Percentiles rank a stretch among this genome's conserved stretches.
Evolutionary conservation across 2,888 invertebrate species (phyloP).

Genomic region (Parnassius orleans): DNA sequence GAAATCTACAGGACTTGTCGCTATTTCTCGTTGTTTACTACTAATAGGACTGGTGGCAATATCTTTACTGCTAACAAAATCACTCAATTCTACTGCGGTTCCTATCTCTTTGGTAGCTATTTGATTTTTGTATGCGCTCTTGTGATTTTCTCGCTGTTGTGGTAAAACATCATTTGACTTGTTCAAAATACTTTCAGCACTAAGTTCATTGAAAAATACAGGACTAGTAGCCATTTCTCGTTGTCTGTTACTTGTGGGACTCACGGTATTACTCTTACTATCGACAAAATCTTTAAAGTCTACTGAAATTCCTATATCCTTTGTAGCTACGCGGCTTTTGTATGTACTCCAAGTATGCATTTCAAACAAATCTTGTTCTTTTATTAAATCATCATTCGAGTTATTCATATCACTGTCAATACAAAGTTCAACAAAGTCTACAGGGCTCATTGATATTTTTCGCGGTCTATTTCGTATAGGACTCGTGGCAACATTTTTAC

Average conservation of each 20-base stretch:
- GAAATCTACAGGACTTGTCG: conserved; percentile 30
- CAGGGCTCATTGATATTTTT: conserved; percentile 29
- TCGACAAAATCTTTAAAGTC: neutral
- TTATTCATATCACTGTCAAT: too few species aligned
- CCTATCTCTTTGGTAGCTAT: conserved; percentile 1
- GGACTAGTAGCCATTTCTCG: conserved; percentile 30
- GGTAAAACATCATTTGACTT: too few species aligned
- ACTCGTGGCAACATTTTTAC: conserved; percentile 9
- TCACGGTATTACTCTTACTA: neutral
- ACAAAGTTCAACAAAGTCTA: neutral
- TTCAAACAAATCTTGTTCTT: too few species aligned
- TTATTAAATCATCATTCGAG: too few species aligned
- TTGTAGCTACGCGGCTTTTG: neutral
- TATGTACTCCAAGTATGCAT: too few species aligned
- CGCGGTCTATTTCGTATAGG: neutral
- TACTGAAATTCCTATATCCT: neutral
- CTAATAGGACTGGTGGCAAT: conserved; percentile 13
- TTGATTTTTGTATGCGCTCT: neutral
- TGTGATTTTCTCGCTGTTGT: too few species aligned
- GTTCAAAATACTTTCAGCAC: too few species aligned
- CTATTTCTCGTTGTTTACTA: conserved; percentile 9
- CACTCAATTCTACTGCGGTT: neutral
- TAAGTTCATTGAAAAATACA: neutral
- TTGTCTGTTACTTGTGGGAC: neutral
- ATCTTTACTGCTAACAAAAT: conserved; percentile 3